Conservation (phyloP, 2,888 invertebrate species). For the Blera fallax region DNA sequence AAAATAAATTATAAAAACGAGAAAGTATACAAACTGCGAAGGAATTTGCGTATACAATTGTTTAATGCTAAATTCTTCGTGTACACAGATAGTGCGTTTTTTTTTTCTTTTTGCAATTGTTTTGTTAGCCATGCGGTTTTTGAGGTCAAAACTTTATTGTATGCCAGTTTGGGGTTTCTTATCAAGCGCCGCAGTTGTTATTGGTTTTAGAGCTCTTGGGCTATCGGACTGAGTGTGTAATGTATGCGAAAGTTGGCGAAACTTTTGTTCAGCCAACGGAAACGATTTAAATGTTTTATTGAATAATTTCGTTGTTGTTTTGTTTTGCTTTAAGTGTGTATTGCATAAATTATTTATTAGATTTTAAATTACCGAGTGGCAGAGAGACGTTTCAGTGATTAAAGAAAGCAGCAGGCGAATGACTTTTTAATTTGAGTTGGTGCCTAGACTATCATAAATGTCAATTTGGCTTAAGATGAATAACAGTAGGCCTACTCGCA, state of each 20-base stretch:
- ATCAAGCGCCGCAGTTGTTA: background rate
- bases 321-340: background rate
- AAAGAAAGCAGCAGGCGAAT: background rate
- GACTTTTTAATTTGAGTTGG: slow-evolving; percentile 2
- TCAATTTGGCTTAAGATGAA: background rate
- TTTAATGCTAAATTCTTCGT: background rate
- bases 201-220: background rate
- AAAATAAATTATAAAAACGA: background rate
- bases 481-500: too few relatives aligned
- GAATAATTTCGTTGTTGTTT: slow-evolving; percentile 19
- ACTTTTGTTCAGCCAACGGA: slow-evolving; percentile 36
- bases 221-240: background rate
- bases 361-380: slow-evolving; percentile 2
- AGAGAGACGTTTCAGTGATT: background rate
- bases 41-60: background rate
- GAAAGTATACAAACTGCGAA: background rate
- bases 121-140: slow-evolving; percentile 29
- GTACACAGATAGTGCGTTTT: background rate
- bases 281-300: slow-evolving; percentile 46
- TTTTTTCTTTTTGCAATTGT: slow-evolving; percentile 26
- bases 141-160: slow-evolving; percentile 29
- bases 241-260: slow-evolving; percentile 50
- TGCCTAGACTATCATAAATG: slow-evolving; percentile 23
- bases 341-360: slow-evolving; percentile 32
- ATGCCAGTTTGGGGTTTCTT: background rate